Evolutionary conservation across 1,140 invertebrate species (phyloP).

Genomic region (Thaumatotibia leucotreta): DNA sequence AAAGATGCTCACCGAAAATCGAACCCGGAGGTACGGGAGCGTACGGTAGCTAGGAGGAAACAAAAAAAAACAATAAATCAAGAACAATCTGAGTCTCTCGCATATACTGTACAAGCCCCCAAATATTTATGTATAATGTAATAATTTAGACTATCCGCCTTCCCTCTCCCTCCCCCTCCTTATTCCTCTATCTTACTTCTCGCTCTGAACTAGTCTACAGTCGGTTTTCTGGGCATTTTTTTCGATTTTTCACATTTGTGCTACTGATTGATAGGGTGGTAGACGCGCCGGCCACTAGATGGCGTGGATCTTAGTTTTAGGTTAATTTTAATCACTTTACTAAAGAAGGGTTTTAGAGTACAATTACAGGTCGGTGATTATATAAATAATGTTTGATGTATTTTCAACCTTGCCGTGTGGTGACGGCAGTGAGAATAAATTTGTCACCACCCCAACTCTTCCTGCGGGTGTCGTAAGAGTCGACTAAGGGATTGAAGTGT

Average conservation of each 20-base stretch:
- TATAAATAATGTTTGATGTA: no score
- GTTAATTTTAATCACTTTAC: no score
- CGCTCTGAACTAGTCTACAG: slow-evolving; percentile 33
- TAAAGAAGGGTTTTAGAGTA: no score
- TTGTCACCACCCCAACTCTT: no score
- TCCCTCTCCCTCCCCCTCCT: slow-evolving; percentile 22
- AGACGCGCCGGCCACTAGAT: slow-evolving; percentile 1
- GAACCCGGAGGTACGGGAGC: no score
- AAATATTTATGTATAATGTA: slow-evolving; percentile 62
- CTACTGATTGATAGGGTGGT: slow-evolving; percentile 42
- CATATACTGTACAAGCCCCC: slow-evolving; percentile 35
- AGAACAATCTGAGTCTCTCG: slow-evolving; percentile 23
- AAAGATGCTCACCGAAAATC: no score
- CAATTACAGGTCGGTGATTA: no score
- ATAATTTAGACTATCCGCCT: slow-evolving; percentile 55
- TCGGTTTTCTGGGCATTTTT: slow-evolving; percentile 35
- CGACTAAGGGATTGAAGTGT: no score
- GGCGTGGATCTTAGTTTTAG: slow-evolving; percentile 12
- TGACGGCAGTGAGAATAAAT: no score
- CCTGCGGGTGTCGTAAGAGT: no score
- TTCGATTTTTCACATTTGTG: slow-evolving; percentile 45
- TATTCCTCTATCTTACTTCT: slow-evolving; percentile 26
- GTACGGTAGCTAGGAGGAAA: no score
- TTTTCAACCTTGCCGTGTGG: no score
- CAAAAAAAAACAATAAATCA: background rate